Base-by-base conservation (phyloP, 2,888 invertebrate genomes). In the Chalcis sispes region DNA sequence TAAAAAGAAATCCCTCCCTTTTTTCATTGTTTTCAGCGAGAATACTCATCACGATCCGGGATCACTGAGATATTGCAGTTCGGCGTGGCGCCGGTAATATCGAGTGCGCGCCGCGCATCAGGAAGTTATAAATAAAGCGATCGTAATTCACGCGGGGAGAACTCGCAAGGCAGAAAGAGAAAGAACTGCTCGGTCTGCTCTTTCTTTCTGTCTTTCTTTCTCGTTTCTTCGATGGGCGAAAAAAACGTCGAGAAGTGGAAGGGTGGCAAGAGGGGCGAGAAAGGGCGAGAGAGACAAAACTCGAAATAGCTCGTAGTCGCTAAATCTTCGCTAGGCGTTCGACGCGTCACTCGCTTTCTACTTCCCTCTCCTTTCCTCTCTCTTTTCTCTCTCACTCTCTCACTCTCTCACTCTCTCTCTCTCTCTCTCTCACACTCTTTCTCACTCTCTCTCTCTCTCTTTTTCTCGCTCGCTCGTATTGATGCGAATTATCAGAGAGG, bases 101-200 rank as follows among this genome's bases (percentile, higher is more conserved):
- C 71, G 62, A 73, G 58, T 59, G 65, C 69, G 61, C 72, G 56
- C 54, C 70, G 62, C 66, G 71, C 73, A 73, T 73, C 73, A 71
- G 74, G 71, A 77, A 74, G 74, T 67, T 77, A 74, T 77, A 74
- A 74, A 74, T 77, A 77, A 77, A 67, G 50, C 50, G 73, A 74
- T 74, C 66, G 74, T 74, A 71, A 74, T 71, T 74, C 74, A 71
- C 77, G 54, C 32, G 62, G 50, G 36, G 65, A 40, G 20, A 59
- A n/a, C 56, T 13, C 36, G 42, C n/a, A n/a, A n/a, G n/a, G n/a
- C n/a, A n/a, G n/a, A n/a, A n/a, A n/a, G n/a, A n/a, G n/a, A n/a
- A n/a, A n/a, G n/a, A n/a, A n/a, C n/a, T n/a, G 50, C 75, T 58
- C 52, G 48, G 42, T 65, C 58, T 56, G 48, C 36, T 61, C 20